Percentiles rank a stretch among this genome's conserved stretches.
phyloP scores from a whole-genome alignment of 2,113 vertebrate genomes.

The Cricetomys ansorgei region DNA sequence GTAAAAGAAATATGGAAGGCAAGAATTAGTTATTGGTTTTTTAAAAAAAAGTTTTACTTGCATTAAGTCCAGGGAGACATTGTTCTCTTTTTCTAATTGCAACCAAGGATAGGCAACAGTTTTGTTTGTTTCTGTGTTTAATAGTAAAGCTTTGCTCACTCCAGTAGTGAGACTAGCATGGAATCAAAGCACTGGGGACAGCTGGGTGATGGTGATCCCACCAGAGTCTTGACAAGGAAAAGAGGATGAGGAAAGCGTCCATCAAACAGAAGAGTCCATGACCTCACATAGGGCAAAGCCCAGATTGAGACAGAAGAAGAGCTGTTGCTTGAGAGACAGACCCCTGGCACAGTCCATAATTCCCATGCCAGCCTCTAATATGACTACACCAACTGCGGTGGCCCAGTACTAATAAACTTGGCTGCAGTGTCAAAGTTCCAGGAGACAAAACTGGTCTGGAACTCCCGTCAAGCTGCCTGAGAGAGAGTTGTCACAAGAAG shows the following conservation, averaged over 20 bases:
- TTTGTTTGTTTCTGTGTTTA: background rate
- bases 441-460: background rate
- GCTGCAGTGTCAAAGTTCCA: background rate
- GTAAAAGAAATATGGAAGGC: background rate
- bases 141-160: background rate
- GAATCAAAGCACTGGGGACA: too few relatives aligned
- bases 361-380: too few relatives aligned
- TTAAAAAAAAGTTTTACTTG: background rate
- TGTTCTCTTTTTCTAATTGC: background rate
- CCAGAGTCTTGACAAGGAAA: too few relatives aligned
- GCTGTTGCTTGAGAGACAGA: too few relatives aligned
- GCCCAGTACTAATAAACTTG: background rate
- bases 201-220: too few relatives aligned
- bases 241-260: too few relatives aligned
- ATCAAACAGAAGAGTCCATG: too few relatives aligned
- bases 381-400: background rate
- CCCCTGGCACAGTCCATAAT: too few relatives aligned
- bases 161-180: background rate
- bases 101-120: background rate
- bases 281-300: too few relatives aligned
- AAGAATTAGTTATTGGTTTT: background rate
- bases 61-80: background rate
- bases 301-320: too few relatives aligned
- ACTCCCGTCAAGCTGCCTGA: background rate
- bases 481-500: background rate